Evolutionary conservation across 53 echinoderm and acorn worm genomes (phyloP), one percentile per base, ranked within the genome.

Genomic region (Pentamera pediparva): DNA sequence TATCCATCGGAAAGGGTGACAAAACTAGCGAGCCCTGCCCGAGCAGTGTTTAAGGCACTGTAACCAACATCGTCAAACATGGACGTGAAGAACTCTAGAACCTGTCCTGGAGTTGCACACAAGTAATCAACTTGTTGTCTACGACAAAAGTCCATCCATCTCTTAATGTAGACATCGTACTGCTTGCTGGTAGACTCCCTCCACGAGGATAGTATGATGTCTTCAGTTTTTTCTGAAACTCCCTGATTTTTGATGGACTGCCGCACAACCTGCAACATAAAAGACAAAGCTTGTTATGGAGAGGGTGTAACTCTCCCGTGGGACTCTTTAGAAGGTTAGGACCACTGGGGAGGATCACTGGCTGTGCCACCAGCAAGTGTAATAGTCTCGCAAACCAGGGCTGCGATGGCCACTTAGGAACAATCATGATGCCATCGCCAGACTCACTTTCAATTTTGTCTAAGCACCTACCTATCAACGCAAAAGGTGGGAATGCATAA

Each of bases 401-500:
- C 39, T 76, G 76, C 18, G 76, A 59, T 3, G 76, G 76, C 76
- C 76, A 75, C n/a, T 57, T 41, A 13, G 76, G 75, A 6, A 76
- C 76, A 13, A 76, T 61, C 35, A 76, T 8, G 27, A 76, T 28
- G 18, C 76, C 76, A 26, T 35, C 39, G 38, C 60, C 59, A 32
- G 30, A 15, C 36, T 76, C 76, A n/a, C 11, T 18, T 17, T 32
- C 33, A 32, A 76, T 59, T 55, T 74, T 74, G 10, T 18, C 20
- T 32, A 74, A 32, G 56, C 74, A 55, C 21, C 11, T 53, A 22
- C 43, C 25, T 15, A 74, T 52, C 11, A 74, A 21, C 3, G n/a
- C 30, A 54, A 74, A 74, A 15, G 81, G 71, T 41, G 86, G 86
- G 52, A 87, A 87, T 32, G 87, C 82, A 73, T 82, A 82, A 20